Conservation (phyloP, 2,888 invertebrate genomes). For the Pachycephus smyrnensis region DNA sequence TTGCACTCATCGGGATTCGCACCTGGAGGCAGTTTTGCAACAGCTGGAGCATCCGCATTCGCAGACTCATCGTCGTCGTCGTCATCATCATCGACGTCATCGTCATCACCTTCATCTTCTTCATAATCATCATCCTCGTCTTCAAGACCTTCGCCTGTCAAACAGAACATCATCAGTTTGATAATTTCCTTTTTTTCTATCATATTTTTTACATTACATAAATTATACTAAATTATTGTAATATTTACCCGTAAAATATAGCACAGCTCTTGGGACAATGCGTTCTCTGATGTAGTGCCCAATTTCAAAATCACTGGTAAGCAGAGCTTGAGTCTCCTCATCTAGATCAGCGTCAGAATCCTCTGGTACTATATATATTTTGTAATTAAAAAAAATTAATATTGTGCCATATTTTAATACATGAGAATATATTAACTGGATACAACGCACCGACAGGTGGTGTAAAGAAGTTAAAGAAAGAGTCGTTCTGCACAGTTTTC, state of each 20-base stretch:
- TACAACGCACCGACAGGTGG: conserved; percentile 76
- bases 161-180: neutral
- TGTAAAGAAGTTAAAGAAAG: conserved; percentile 99
- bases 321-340: conserved; percentile 86
- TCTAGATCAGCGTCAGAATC: conserved; percentile 87
- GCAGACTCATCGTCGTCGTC: conserved; percentile 67
- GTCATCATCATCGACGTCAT: conserved; percentile 56
- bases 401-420: neutral
- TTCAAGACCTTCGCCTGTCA: conserved; percentile 71
- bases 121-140: conserved; percentile 84
- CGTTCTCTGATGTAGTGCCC: conserved; percentile 98
- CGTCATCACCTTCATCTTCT: conserved; percentile 69
- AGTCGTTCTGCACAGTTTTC: conserved; percentile 95
- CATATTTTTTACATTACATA: neutral
- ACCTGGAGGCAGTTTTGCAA: conserved; percentile 55
- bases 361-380: conserved; percentile 75
- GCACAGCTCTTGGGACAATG: conserved; percentile 95
- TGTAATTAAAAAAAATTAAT: conserved; percentile 5
- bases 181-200: neutral
- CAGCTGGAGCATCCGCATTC: conserved; percentile 66
- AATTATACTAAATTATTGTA: neutral
- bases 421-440: conserved; percentile 8
- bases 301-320: conserved; percentile 97
- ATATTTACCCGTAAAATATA: conserved; percentile 94
- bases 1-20: conserved; percentile 76